phyloP scores from a whole-genome alignment of 2,113 vertebrate genomes.

The Limnothrissa miodon region DNA sequence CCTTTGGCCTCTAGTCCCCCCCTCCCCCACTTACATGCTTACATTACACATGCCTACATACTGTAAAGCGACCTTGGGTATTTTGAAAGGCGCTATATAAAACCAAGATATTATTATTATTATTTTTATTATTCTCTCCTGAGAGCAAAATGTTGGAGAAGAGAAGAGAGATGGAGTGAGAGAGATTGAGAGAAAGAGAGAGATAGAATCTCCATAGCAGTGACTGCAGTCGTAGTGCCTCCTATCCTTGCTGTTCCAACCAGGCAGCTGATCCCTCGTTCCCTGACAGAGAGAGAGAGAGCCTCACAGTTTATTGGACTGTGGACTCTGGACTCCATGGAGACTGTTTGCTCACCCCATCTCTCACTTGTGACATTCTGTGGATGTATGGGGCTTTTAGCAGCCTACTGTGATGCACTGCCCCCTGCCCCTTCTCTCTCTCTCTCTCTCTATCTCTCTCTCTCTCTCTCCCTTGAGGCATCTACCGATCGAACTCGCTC shows the following conservation, averaged over 20 bases:
- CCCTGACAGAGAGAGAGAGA: background rate
- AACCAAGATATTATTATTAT: no score
- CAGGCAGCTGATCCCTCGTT: background rate
- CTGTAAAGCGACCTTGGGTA: no score
- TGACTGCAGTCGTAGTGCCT: background rate
- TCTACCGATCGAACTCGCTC: background rate
- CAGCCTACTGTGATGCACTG: slow-evolving; percentile 11
- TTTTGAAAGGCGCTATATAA: no score
- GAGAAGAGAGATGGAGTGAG: background rate
- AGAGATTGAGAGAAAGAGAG: background rate
- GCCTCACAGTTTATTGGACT: background rate
- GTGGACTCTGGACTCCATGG: background rate
- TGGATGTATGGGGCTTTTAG: slow-evolving; percentile 17
- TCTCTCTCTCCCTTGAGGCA: background rate
- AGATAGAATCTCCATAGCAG: background rate
- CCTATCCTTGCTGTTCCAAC: background rate
- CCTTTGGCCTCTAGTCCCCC: no score
- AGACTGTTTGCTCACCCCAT: slow-evolving; percentile 35
- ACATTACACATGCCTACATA: no score
- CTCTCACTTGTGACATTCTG: slow-evolving; percentile 43
- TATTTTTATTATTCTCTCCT: no score
- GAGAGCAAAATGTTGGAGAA: background rate
- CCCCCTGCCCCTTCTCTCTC: background rate
- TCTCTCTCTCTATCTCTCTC: background rate
- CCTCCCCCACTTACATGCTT: no score